Evolutionary conservation across 2,113 vertebrate genomes (phyloP), one percentile per base, ranked within the genome.

Genomic region (Nannobrachium achirus): DNA sequence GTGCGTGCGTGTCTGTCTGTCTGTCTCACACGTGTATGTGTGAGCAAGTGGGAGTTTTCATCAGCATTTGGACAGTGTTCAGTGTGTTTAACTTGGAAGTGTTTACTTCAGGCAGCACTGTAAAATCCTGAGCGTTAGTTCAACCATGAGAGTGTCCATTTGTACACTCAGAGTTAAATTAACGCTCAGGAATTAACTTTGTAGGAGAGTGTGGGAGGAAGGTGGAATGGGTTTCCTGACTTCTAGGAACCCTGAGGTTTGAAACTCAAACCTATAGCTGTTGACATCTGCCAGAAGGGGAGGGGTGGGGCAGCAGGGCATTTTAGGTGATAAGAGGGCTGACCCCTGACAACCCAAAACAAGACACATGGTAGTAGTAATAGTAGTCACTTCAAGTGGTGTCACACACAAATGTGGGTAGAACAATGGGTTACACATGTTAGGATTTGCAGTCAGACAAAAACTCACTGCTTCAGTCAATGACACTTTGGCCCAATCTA

Each of bases 231-330:
- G 45, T 69, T 80, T 72, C 73, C 66, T 69, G 51, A 55, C 46
- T 86, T 84, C 75, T 55, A 63, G 62, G 56, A 84, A 81, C 11
- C 38, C 20, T 50, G 16, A 40, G 48, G 7, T 52, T 42, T 64
- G 56, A 13, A 57, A 49, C 44, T 64, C 19, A 48, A 50, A 66
- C 59, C 53, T 46, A n/a, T n/a, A 74, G 57, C 45, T 71, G 71
- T 64, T 72, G 15, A 64, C 66, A 72, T 69, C 63, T 66, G 60
- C 14, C 1, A 0, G 25, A 42, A 40, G 41, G 41, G 57, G 41
- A 4, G 15, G 18, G 56, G 48, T 55, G 9, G 48, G 18, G 15
- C 6, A 7, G 6, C n/a, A 14, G n/a, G 10, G n/a, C 7, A 13
- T 5, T 33, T 33, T 33, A 33, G 25, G 25, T 33, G 25, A 33